These are phyloP conservation scores for Chironomus riparius DNA, from an alignment of 2,888 invertebrate species.

Conservation along the genomic window DNA sequence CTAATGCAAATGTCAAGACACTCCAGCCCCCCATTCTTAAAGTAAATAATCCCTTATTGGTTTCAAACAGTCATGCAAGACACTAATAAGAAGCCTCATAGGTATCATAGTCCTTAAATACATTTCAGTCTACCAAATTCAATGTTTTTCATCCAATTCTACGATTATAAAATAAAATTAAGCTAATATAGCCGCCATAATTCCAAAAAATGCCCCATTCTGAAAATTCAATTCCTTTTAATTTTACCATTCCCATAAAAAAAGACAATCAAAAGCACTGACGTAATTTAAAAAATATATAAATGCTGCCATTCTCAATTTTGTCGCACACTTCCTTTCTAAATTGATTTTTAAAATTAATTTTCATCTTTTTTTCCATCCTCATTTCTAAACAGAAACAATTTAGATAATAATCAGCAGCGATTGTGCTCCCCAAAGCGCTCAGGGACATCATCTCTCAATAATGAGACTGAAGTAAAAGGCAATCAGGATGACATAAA, in stretches of 20 bases:
- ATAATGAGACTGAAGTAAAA: constrained; percentile 15
- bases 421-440: constrained; percentile 26
- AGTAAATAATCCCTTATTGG: too few relatives aligned
- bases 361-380: background rate
- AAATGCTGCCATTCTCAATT: background rate
- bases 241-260: background rate
- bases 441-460: background rate
- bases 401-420: constrained; percentile 31
- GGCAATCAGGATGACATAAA: constrained; percentile 31
- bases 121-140: too few relatives aligned
- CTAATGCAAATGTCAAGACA: too few relatives aligned
- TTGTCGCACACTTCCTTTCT: background rate
- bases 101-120: too few relatives aligned
- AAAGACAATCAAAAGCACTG: background rate
- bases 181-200: too few relatives aligned
- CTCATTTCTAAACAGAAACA: constrained; percentile 28
- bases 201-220: too few relatives aligned
- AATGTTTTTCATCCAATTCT: too few relatives aligned
- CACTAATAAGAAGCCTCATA: too few relatives aligned
- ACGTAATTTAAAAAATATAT: background rate
- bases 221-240: background rate
- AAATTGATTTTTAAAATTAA: background rate
- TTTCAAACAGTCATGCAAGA: too few relatives aligned
- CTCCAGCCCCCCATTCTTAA: too few relatives aligned
- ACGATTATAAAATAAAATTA: too few relatives aligned